Evolutionary conservation across 2,888 invertebrate genomes (phyloP).

Genomic region (Dusona sp.): DNA sequence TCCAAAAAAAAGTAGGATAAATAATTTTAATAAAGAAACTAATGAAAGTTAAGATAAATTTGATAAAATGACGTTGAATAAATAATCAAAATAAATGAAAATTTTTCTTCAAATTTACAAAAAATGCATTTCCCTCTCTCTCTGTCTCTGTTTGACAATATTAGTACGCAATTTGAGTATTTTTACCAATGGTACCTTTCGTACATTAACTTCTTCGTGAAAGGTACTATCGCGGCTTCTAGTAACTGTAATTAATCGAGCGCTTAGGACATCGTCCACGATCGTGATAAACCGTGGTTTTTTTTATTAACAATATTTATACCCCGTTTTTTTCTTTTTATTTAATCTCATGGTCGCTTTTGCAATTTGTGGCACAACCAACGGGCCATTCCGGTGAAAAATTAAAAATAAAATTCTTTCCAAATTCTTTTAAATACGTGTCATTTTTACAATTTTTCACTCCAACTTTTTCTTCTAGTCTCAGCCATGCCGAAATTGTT

Average conservation of each 20-base stretch:
- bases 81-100: background rate
- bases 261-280: slow-evolving; percentile 41
- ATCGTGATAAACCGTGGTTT: slow-evolving; percentile 47
- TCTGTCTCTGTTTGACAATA: background rate
- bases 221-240: slow-evolving; percentile 54
- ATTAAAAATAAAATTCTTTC: too few relatives aligned
- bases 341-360: background rate
- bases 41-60: background rate
- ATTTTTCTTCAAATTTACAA: background rate
- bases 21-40: background rate
- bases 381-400: slow-evolving; percentile 4
- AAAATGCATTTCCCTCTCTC: background rate
- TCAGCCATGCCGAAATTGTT: background rate
- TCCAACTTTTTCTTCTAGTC: background rate
- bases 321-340: slow-evolving; percentile 49
- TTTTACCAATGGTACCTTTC: too few relatives aligned
- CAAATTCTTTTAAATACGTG: slow-evolving; percentile 1
- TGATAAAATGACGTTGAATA: background rate
- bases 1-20: background rate
- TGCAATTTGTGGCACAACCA: slow-evolving; percentile 36
- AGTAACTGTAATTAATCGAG: slow-evolving; percentile 65
- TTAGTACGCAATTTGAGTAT: slow-evolving; percentile 25
- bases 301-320: slow-evolving; percentile 50
- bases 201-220: slow-evolving; percentile 16
- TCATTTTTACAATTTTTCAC: slow-evolving; percentile 31